Conservation (phyloP, 1,140 invertebrate species). For the Babylonia areolata region DNA sequence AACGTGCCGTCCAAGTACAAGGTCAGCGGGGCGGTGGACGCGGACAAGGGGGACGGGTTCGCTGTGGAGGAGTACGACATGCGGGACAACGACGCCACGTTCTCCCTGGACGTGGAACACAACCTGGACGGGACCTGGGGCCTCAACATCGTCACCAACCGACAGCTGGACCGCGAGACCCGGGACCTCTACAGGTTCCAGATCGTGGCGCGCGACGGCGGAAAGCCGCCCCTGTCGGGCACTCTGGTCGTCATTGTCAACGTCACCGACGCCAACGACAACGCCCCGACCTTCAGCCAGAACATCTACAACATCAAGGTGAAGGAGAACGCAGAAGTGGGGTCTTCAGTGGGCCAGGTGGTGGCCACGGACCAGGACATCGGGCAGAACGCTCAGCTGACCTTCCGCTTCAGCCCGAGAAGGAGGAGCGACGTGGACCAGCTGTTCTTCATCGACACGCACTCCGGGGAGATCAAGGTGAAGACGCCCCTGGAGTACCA, state of each 20-base stretch:
- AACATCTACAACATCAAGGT: slow-evolving; percentile 56
- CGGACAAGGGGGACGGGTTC: slow-evolving; percentile 79
- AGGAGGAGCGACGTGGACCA: slow-evolving; percentile 28
- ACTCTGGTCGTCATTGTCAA: slow-evolving; percentile 59
- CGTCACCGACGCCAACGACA: slow-evolving; percentile 91
- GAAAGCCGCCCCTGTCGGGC: slow-evolving; percentile 83
- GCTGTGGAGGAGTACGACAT: slow-evolving; percentile 66
- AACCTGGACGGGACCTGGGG: slow-evolving; percentile 62
- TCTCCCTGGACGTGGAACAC: slow-evolving; percentile 57
- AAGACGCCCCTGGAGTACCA: slow-evolving; percentile 45
- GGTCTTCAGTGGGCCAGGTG: slow-evolving; percentile 88
- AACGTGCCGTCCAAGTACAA: slow-evolving; percentile 80
- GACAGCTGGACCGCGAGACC: slow-evolving; percentile 87
- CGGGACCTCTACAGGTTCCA: slow-evolving; percentile 92
- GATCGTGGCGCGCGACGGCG: slow-evolving; percentile 91
- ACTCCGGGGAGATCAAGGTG: slow-evolving; percentile 53
- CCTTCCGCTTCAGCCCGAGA: slow-evolving; percentile 82
- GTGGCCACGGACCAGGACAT: slow-evolving; percentile 89
- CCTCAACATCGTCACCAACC: slow-evolving; percentile 56
- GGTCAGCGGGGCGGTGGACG: slow-evolving; percentile 77
- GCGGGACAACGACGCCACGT: slow-evolving; percentile 55
- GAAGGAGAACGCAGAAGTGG: slow-evolving; percentile 73
- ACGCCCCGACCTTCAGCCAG: slow-evolving; percentile 86
- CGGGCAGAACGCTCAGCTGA: slow-evolving; percentile 82
- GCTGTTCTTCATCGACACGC: slow-evolving; percentile 49